phyloP scores from a whole-genome alignment of 2,888 invertebrate species.

The Apamea crenata region DNA sequence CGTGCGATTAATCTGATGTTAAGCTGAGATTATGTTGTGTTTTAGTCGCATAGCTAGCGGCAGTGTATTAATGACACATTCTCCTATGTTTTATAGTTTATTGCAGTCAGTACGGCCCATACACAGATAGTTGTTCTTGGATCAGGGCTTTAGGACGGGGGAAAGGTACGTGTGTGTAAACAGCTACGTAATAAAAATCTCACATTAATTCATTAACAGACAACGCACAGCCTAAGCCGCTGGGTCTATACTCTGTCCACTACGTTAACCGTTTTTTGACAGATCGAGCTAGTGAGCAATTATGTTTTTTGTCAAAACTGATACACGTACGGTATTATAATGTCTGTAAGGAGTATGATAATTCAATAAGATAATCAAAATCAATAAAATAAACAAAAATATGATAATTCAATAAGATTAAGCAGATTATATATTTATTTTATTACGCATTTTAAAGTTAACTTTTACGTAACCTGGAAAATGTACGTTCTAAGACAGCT shows the following conservation, averaged over 20 bases:
- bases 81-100: constrained; percentile 20
- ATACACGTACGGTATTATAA: no score
- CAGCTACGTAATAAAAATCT: neutral
- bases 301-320: no score
- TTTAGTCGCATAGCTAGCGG: constrained; percentile 46
- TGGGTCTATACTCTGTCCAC: neutral
- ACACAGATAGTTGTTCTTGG: neutral
- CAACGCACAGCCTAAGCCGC: neutral
- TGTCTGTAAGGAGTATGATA: no score
- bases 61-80: constrained; percentile 38
- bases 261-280: no score
- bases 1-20: constrained; percentile 44
- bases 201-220: neutral
- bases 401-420: no score
- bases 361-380: no score
- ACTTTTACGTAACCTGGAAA: no score
- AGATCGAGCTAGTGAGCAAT: no score
- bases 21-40: constrained; percentile 44
- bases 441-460: no score
- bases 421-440: no score
- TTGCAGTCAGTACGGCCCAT: neutral
- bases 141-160: neutral
- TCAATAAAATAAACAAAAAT: no score
- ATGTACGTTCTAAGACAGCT: no score
- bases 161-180: neutral